These are phyloP conservation scores for Zaprionus camerounensis DNA, from an alignment of 1,140 invertebrate genomes.

Conservation along the genomic window DNA sequence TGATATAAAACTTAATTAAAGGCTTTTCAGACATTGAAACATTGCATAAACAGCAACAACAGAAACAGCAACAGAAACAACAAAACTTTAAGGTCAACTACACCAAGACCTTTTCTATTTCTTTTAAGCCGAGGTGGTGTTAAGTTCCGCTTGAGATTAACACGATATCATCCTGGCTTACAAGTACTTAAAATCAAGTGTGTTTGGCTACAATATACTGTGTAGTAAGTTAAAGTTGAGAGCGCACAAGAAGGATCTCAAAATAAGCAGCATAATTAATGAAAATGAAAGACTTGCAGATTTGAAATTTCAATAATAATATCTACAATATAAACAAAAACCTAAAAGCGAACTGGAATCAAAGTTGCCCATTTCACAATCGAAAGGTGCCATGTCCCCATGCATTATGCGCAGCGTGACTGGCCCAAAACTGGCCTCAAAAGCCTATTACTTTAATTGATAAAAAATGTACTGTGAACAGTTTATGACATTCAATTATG, in stretches of 20 bases:
- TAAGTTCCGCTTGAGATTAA: slow-evolving; percentile 16
- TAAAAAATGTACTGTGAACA: slow-evolving; percentile 32
- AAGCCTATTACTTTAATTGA: slow-evolving; percentile 22
- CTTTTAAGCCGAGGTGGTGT: not conserved
- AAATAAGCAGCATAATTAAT: too few species aligned
- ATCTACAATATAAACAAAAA: too few species aligned
- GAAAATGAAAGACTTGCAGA: too few species aligned
- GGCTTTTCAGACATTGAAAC: slow-evolving; percentile 19
- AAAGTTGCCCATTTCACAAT: not conserved
- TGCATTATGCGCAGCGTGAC: not conserved
- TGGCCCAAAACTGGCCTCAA: not conserved
- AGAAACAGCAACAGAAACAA: not conserved
- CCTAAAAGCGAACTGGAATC: not conserved
- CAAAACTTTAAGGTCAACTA: slow-evolving; percentile 24
- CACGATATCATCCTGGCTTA: not conserved
- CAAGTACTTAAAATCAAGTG: not conserved
- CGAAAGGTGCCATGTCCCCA: not conserved
- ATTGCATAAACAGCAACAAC: slow-evolving; percentile 14
- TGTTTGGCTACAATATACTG: not conserved
- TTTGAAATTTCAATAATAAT: too few species aligned
- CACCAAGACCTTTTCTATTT: not conserved
- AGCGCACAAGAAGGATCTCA: too few species aligned
- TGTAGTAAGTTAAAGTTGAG: not conserved
- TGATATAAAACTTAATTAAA: slow-evolving; percentile 66
- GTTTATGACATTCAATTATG: slow-evolving; percentile 32